Conservation (phyloP, 2,888 invertebrate species). For the Vannuccia rotundouncinata region DNA sequence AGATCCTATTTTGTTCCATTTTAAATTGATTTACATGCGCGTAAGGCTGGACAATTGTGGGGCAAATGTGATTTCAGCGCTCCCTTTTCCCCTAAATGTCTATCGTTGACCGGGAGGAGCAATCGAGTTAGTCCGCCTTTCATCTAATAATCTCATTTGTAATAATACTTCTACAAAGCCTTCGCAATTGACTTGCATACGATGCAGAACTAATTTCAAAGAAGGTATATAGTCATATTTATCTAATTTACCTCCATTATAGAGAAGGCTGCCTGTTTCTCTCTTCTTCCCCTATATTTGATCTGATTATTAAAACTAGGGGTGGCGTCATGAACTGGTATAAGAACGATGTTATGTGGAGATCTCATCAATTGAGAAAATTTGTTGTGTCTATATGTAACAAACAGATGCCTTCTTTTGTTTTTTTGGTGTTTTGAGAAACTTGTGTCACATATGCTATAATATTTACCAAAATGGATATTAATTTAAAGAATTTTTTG, state of each 20-base stretch:
- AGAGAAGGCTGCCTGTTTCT: neutral
- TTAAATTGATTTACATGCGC: neutral
- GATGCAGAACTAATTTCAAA: neutral
- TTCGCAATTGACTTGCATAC: neutral
- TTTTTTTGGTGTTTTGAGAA: neutral
- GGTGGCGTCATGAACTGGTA: neutral
- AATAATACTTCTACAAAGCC: neutral
- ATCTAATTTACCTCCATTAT: neutral
- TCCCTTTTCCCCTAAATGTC: too few species aligned
- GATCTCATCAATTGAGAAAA: neutral
- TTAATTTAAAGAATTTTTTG: too few species aligned
- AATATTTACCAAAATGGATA: too few species aligned
- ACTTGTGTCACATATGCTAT: too few species aligned
- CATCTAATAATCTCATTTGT: neutral
- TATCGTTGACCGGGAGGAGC: neutral
- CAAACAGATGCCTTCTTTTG: neutral
- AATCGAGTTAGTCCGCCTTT: neutral
- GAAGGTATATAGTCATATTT: neutral
- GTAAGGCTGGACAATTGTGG: neutral
- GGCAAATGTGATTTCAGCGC: too few species aligned
- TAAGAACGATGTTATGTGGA: neutral
- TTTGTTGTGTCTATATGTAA: neutral
- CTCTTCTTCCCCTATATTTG: neutral
- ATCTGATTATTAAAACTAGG: neutral
- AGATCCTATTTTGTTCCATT: neutral